Base-by-base conservation (phyloP, 1,140 invertebrate species). In the Plutomurus gul region DNA sequence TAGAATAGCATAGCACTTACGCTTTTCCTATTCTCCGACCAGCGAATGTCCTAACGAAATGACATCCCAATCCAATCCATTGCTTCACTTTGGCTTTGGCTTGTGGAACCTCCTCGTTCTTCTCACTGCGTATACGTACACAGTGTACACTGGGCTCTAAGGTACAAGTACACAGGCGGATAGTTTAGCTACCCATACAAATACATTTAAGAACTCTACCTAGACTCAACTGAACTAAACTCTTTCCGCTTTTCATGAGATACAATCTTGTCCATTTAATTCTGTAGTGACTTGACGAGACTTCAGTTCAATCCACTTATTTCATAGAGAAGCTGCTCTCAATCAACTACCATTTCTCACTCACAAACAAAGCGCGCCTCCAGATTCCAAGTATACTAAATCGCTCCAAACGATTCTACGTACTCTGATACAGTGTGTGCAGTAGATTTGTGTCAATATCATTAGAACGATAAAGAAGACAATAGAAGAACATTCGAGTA, bases 11-110 rank as follows among this genome's bases (percentile, higher is more conserved):
- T 43, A n/a, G 27, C 56, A 65, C 56, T 65, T 65, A 65, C 56
- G 36, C 56, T 65, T 65, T 65, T 30, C 56, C 56, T 27, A 65
- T 65, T 65, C 56, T 65, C 56, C 36, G 36, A 65, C 16, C 56
- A 65, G 47, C 76, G n/a, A n/a, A n/a, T n/a, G n/a, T n/a, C n/a
- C n/a, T n/a, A n/a, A n/a, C n/a, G n/a, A 73, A 78, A 78, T 78
- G 76, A 78, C 76, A 78, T 72, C 65, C 65, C 76, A 73, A 78
- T 72, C 60, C 47, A 65, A 65, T 65, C 56, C 56, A 65, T 65
- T 65, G 56, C 56, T 65, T 65, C 36, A 65, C 25, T 65, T 65
- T 65, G 27, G 13, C 51, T 27, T 65, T 65, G 36, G 56, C 16
- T 65, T 51, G 20, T 22, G 10, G 47, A 18, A 7, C n/a, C 11